These are phyloP conservation scores for Aphelinus atriplicis DNA, from an alignment of 1,140 invertebrate species.

Conservation along the genomic window DNA sequence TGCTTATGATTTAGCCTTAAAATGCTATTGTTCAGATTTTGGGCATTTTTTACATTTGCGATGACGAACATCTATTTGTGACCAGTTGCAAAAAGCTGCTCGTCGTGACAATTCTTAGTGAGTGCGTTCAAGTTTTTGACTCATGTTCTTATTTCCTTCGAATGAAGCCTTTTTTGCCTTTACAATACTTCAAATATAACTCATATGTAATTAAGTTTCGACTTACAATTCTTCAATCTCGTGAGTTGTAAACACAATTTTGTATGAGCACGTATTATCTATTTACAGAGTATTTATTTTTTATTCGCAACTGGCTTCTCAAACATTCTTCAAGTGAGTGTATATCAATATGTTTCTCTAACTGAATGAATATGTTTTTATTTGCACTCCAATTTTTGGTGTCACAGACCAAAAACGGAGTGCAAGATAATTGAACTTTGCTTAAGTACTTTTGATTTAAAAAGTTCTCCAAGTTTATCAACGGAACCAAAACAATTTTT, in stretches of 20 bases:
- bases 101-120: slow-evolving; percentile 9
- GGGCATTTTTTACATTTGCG: slow-evolving; percentile 30
- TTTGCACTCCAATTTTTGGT: too few relatives aligned
- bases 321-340: too few relatives aligned
- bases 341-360: too few relatives aligned
- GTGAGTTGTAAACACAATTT: neutral
- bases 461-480: too few relatives aligned
- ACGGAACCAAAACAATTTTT: too few relatives aligned
- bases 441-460: too few relatives aligned
- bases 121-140: slow-evolving; percentile 1
- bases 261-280: too few relatives aligned
- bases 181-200: neutral
- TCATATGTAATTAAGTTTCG: neutral
- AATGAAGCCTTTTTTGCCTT: neutral
- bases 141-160: slow-evolving; percentile 4
- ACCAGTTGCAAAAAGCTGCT: neutral
- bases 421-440: too few relatives aligned
- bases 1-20: slow-evolving; percentile 31
- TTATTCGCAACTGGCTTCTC: too few relatives aligned
- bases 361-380: too few relatives aligned
- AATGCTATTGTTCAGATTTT: slow-evolving; percentile 18
- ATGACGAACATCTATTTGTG: slow-evolving; percentile 19
- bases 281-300: too few relatives aligned
- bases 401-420: too few relatives aligned
- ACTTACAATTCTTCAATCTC: slow-evolving; percentile 21